Conservation (phyloP, 92 coral and sea anemone species). For the Epizoanthus stellaris region DNA sequence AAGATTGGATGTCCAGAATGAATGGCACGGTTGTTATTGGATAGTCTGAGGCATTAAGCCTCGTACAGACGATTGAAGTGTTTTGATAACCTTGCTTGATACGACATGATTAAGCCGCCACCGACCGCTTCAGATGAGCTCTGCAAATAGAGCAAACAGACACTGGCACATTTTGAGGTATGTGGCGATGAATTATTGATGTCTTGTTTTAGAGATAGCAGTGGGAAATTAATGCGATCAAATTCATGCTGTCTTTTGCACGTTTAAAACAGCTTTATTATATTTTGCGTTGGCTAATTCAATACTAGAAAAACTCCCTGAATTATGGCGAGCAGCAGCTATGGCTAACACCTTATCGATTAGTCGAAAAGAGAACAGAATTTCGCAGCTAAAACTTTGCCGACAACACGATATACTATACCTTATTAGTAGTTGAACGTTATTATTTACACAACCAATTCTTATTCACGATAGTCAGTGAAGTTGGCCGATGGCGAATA, state of each 20-base stretch:
- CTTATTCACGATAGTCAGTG: conserved; percentile 8
- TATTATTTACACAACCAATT: neutral
- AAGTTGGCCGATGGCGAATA: conserved; percentile 12
- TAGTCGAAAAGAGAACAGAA: neutral
- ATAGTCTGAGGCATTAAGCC: neutral
- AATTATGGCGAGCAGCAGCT: neutral
- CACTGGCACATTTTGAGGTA: conserved; percentile 39
- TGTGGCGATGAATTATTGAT: conserved; percentile 29
- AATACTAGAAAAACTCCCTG: neutral
- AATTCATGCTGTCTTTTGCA: conserved; percentile 32
- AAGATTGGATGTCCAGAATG: conserved; percentile 15
- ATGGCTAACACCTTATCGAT: neutral
- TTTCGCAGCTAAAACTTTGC: neutral
- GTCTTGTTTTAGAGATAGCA: conserved; percentile 15
- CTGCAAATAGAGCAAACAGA: conserved; percentile 6
- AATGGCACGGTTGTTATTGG: conserved; percentile 5
- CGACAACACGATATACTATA: neutral
- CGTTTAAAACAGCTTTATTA: neutral
- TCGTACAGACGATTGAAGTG: neutral
- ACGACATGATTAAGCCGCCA: neutral
- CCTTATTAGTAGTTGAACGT: neutral
- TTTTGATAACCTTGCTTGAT: conserved; percentile 35
- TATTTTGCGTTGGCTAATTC: conserved; percentile 9
- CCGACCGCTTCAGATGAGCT: conserved; percentile 23
- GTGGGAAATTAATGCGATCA: conserved; percentile 6